phyloP scores from a whole-genome alignment of 37 sponge, comb jelly and placozoan species.

The Halisarca cf. caerulea region DNA sequence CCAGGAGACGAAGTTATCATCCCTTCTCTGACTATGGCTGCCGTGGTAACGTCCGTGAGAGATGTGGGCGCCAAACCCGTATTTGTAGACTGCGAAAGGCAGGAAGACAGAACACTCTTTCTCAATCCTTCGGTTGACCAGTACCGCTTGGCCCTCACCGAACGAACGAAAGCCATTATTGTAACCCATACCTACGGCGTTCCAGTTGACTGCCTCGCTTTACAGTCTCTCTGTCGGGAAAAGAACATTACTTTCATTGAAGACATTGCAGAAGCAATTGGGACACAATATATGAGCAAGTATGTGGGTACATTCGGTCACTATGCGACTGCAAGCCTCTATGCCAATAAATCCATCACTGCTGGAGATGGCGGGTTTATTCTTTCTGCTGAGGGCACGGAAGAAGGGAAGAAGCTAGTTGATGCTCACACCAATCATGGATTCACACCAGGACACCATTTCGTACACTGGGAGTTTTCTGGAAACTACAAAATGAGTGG shows the following conservation, averaged over 20 bases:
- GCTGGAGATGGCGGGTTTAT: conserved; percentile 69
- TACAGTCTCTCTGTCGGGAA: conserved; percentile 14
- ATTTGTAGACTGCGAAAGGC: conserved; percentile 51
- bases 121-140: conserved; percentile 52
- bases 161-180: conserved; percentile 35
- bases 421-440: conserved; percentile 57
- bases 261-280: conserved; percentile 67
- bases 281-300: conserved; percentile 33
- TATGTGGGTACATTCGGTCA: conserved; percentile 52
- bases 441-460: conserved; percentile 46
- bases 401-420: conserved; percentile 2
- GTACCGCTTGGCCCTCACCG: conserved; percentile 13
- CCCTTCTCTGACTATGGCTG: conserved; percentile 61
- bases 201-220: conserved; percentile 34
- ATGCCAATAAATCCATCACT: conserved; percentile 63
- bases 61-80: conserved; percentile 52
- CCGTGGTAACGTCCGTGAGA: conserved; percentile 44
- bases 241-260: conserved; percentile 41
- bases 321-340: conserved; percentile 57
- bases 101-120: not conserved
- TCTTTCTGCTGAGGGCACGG: conserved; percentile 6
- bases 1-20: conserved; percentile 55
- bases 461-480: conserved; percentile 53
- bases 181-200: conserved; percentile 69
- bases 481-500: conserved; percentile 75